Percentiles rank a stretch among this genome's conserved stretches.
These are phyloP conservation scores for fruit fly (Drosophila melanogaster) DNA, from an alignment of 1,140 invertebrate species.

Conservation along the genomic window DNA sequence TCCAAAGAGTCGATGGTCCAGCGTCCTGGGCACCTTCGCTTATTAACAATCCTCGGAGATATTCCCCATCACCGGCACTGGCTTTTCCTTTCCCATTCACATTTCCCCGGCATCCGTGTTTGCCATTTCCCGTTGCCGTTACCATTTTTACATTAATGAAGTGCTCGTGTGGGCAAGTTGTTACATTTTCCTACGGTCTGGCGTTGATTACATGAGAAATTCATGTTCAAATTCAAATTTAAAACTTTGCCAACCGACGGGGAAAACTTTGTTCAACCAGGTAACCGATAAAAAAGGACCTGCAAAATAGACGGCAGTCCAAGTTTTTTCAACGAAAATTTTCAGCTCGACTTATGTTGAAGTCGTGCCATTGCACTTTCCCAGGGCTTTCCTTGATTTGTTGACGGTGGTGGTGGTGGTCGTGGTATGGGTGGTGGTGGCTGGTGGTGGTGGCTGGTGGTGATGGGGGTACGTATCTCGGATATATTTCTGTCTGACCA, in stretches of 20 bases:
- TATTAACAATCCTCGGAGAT: slow-evolving; percentile 73
- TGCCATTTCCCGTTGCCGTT: slow-evolving; percentile 53
- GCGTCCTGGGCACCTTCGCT: slow-evolving; percentile 59
- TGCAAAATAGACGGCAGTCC: not conserved
- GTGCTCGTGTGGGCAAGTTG: slow-evolving; percentile 65
- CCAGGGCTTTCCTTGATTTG: slow-evolving; percentile 37
- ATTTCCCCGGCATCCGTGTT: slow-evolving; percentile 37
- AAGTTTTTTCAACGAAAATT: slow-evolving; percentile 41
- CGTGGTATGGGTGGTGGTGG: too few species aligned
- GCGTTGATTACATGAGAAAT: slow-evolving; percentile 79
- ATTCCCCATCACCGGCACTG: slow-evolving; percentile 19
- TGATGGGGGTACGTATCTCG: not conserved
- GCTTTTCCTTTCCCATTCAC: slow-evolving; percentile 37
- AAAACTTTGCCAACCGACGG: slow-evolving; percentile 44
- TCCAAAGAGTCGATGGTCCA: slow-evolving; percentile 6
- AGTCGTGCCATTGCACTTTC: slow-evolving; percentile 43
- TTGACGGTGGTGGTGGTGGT: not conserved
- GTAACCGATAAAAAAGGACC: slow-evolving; percentile 20
- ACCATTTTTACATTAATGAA: slow-evolving; percentile 72
- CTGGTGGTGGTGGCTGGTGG: not conserved
- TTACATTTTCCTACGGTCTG: slow-evolving; percentile 43
- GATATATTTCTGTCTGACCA: slow-evolving; percentile 38
- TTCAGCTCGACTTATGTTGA: slow-evolving; percentile 53
- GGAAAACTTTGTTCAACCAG: slow-evolving; percentile 38
- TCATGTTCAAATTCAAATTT: slow-evolving; percentile 77